These are phyloP conservation scores for Psilopogon haemacephalus DNA, from an alignment of 2,113 vertebrate genomes.

Conservation along the genomic window DNA sequence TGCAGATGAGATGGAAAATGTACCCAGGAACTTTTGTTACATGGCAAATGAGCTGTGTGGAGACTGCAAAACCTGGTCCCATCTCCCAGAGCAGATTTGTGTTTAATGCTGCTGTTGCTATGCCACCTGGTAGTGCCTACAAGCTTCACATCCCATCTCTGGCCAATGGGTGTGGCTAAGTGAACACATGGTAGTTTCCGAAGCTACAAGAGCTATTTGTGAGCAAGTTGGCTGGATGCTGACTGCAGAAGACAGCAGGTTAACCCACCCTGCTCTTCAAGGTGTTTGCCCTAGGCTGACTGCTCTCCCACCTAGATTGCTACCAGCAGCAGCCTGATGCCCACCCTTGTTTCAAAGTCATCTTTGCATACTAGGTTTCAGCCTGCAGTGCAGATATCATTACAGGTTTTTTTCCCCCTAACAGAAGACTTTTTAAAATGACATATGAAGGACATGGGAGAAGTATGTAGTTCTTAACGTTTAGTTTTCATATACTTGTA, in stretches of 20 bases:
- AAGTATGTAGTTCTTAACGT: background rate
- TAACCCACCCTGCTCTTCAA: background rate
- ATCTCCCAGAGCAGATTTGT: background rate
- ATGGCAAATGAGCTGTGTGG: background rate
- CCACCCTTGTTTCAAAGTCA: accelerated
- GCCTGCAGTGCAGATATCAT: background rate
- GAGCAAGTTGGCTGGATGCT: background rate
- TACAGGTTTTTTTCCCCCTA: background rate
- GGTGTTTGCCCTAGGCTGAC: background rate
- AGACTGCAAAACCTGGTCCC: background rate
- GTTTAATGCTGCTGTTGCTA: background rate
- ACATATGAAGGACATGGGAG: background rate
- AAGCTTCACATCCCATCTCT: background rate
- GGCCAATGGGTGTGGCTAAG: accelerated
- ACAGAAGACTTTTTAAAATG: background rate
- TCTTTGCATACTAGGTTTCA: background rate
- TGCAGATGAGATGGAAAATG: background rate
- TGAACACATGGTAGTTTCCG: accelerated
- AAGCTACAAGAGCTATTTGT: background rate
- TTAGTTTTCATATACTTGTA: background rate
- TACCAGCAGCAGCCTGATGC: background rate
- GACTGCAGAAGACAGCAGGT: background rate
- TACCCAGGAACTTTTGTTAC: background rate
- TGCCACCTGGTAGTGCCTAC: background rate
- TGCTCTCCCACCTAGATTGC: accelerated